Conservation (phyloP, 2,888 invertebrate species). For the Drosophila ustulata region DNA sequence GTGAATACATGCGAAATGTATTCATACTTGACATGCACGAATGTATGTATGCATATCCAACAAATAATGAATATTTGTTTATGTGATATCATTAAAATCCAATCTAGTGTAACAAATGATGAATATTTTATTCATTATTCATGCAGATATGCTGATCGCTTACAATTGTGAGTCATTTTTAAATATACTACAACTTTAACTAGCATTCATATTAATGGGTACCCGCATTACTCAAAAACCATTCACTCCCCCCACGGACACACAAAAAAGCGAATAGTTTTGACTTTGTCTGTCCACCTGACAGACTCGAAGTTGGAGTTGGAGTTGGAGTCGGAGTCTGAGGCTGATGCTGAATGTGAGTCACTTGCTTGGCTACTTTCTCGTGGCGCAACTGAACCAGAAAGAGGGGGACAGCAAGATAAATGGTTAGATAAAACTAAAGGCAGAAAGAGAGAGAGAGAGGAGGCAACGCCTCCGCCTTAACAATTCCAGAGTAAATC, state of each 20-base stretch:
- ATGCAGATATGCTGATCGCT: background rate
- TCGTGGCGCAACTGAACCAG: conserved; percentile 33
- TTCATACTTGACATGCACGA: background rate
- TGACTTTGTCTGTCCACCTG: conserved; percentile 16
- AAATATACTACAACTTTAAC: conserved; percentile 9
- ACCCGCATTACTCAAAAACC: conserved; percentile 54
- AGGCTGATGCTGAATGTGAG: conserved; percentile 25
- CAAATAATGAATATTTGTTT: background rate
- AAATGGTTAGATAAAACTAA: conserved; percentile 15
- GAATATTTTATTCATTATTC: conserved; percentile 10
- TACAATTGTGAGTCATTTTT: conserved; percentile 22
- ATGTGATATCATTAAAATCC: background rate
- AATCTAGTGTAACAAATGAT: conserved; percentile 1
- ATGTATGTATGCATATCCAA: background rate
- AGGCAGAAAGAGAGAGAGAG: background rate
- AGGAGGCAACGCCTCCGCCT: conserved; percentile 50
- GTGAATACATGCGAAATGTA: conserved; percentile 3
- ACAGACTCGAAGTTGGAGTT: conserved; percentile 3
- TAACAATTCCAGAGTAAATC: conserved; percentile 55
- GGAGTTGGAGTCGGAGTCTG: background rate
- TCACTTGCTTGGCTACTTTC: conserved; percentile 62
- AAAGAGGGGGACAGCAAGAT: conserved; percentile 19
- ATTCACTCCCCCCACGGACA: conserved; percentile 29
- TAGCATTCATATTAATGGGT: conserved; percentile 32
- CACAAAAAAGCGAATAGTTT: conserved; percentile 7